Evolutionary conservation across 2,797 vertebrate genomes (phyloP), one percentile per base, ranked within the genome.

Genomic region (Glossophaga mutica): DNA sequence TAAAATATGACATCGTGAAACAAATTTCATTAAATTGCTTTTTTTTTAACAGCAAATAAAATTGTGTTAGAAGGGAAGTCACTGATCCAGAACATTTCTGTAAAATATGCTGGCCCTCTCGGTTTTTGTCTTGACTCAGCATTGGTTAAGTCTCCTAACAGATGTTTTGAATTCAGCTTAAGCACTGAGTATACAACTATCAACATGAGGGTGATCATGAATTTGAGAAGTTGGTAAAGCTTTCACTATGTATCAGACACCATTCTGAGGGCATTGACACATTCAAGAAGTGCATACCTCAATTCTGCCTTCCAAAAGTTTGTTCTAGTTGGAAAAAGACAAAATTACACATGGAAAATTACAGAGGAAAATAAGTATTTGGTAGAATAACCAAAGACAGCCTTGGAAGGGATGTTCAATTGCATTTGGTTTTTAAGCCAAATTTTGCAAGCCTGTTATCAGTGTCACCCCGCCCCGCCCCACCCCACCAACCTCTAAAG

Each of bases 11-110:
- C 68, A 90, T 94, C 92, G 85, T 87, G 44, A 92, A 92, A 68
- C 65, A 90, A 89, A 88, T 82, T 52, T 10, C 59, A 65, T 94
- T 96, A 71, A 87, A 65, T 90, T 85, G 71, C 55, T 94, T 88
- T 94, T 96, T 96, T 90, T 74, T 96, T 90, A 94, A 95, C 8
- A 55, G 85, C 77, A 92, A 96, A 93, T 95, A 82, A 93, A 88
- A 92, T 52, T 93, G 44, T 94, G 91, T 83, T 92, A 96, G 73
- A 83, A 48, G 88, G 24, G 34, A 86, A 97, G 88, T 88, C 87
- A 97, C 92, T 93, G 81, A 85, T 94, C 81, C 71, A 94, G 68
- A 95, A 87, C 46, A 55, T 90, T 77, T 90, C 24, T 70, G 21
- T 78, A 94, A 88, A 94, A 94, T 57, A 76, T 67, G 90, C 92